Evolutionary conservation across 64 coral and sea anemone genomes (phyloP).

Genomic region (Exaiptasia diaphana): DNA sequence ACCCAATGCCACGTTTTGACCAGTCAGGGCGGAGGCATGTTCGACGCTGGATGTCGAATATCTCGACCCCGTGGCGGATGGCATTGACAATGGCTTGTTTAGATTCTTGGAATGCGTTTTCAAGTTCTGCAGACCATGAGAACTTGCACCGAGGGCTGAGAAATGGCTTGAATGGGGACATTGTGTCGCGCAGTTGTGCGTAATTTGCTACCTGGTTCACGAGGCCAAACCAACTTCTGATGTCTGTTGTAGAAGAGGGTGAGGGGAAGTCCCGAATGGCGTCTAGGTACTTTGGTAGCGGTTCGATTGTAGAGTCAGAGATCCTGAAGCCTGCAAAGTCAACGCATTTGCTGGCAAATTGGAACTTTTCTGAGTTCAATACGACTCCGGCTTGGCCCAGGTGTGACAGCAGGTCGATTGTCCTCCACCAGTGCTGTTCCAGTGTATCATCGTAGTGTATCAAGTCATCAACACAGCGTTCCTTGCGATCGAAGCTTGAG

Average conservation of each 20-base stretch:
- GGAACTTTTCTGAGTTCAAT: slow-evolving; percentile 22
- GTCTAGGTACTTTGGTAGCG: slow-evolving; percentile 3
- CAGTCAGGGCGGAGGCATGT: slow-evolving; percentile 36
- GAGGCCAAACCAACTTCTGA: slow-evolving; percentile 41
- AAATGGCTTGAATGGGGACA: slow-evolving; percentile 37
- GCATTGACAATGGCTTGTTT: slow-evolving; percentile 16
- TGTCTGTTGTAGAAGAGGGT: background rate
- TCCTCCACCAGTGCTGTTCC: too few species aligned
- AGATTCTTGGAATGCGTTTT: background rate
- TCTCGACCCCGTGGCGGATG: slow-evolving; percentile 14
- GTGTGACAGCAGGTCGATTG: too few species aligned
- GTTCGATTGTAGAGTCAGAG: background rate
- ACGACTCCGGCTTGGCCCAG: slow-evolving; percentile 6
- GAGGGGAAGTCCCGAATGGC: slow-evolving; percentile 25
- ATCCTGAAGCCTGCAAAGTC: background rate
- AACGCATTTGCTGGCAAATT: background rate
- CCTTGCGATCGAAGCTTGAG: background rate
- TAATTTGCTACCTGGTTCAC: slow-evolving; percentile 35
- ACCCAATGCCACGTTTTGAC: slow-evolving; percentile 25
- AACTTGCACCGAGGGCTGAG: slow-evolving; percentile 38
- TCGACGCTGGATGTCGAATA: slow-evolving; percentile 18
- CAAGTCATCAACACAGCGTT: slow-evolving; percentile 16
- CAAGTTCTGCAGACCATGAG: slow-evolving; percentile 6
- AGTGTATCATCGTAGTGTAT: too few species aligned
- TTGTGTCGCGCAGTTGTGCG: slow-evolving; percentile 16